A percentile compares a stretch with the other conserved stretches of the same genome.
Evolutionary conservation across 2,888 invertebrate species (phyloP).

Genomic region (Plusia festucae): DNA sequence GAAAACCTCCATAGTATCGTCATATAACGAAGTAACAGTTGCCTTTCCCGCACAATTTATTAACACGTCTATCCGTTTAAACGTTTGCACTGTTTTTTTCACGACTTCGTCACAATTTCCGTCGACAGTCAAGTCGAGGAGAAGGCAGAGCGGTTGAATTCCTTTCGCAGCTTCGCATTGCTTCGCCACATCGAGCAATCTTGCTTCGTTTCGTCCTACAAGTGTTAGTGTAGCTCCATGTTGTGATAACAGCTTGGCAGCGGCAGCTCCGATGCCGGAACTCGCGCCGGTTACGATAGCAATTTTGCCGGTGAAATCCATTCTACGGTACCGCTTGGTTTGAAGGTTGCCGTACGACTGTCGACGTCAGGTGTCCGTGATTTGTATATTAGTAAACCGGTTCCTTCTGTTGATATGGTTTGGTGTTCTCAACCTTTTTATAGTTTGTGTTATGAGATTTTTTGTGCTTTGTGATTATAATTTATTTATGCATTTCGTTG

Average conservation of each 20-base stretch:
- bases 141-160: conserved; percentile 67
- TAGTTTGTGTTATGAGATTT: conserved; percentile 5
- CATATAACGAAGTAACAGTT: conserved; percentile 70
- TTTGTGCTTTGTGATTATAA: not conserved
- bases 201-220: conserved; percentile 72
- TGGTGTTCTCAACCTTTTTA: conserved; percentile 50
- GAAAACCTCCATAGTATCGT: conserved; percentile 70
- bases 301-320: conserved; percentile 74
- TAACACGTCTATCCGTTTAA: conserved; percentile 70
- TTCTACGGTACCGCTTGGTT: conserved; percentile 46
- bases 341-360: conserved; percentile 39
- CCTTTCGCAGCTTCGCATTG: conserved; percentile 66
- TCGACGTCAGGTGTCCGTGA: conserved; percentile 27
- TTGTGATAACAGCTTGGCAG: conserved; percentile 72
- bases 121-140: conserved; percentile 68
- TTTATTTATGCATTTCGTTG: not conserved
- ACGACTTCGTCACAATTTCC: conserved; percentile 72
- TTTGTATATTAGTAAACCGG: conserved; percentile 47
- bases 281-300: conserved; percentile 77
- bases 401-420: conserved; percentile 48
- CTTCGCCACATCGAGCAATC: conserved; percentile 67
- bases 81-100: conserved; percentile 69
- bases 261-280: conserved; percentile 77
- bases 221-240: conserved; percentile 70
- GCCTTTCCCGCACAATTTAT: conserved; percentile 76